Evolutionary conservation across 2,113 vertebrate species (phyloP).

Genomic region (Erythrocercus mccallii): DNA sequence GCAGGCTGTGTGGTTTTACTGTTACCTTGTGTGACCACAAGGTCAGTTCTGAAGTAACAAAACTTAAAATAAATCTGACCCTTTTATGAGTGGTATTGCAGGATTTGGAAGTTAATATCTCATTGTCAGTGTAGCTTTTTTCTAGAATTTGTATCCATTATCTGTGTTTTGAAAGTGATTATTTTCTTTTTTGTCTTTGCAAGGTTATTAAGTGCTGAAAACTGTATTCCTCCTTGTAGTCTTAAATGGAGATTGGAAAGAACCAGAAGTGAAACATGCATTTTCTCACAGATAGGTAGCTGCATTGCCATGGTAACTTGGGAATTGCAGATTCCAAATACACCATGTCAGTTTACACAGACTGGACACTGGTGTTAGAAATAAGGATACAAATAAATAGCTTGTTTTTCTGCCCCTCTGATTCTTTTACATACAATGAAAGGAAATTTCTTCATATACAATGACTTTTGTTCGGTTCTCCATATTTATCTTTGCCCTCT

Average conservation of each 20-base stretch:
- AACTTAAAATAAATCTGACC: background rate
- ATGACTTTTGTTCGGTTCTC: background rate
- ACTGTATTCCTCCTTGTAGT: background rate
- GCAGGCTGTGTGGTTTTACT: background rate
- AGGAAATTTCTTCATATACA: background rate
- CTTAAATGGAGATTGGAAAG: background rate
- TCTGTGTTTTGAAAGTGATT: background rate
- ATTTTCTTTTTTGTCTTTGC: background rate
- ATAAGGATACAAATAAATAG: background rate
- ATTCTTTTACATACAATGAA: background rate
- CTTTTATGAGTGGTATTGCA: background rate
- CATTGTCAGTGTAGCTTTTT: background rate
- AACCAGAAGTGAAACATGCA: background rate
- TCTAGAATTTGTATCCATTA: background rate
- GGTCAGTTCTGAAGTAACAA: background rate
- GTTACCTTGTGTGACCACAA: background rate
- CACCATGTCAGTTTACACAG: background rate
- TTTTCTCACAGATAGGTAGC: conserved; percentile 25
- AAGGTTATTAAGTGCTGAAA: background rate
- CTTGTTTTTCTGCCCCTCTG: background rate
- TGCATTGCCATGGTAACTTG: conserved; percentile 38
- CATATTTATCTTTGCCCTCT: background rate
- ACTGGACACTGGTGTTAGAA: background rate
- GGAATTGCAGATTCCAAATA: background rate
- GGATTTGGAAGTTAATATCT: background rate